Conservation (phyloP, 2,888 invertebrate species). For the Steromphala cineraria region DNA sequence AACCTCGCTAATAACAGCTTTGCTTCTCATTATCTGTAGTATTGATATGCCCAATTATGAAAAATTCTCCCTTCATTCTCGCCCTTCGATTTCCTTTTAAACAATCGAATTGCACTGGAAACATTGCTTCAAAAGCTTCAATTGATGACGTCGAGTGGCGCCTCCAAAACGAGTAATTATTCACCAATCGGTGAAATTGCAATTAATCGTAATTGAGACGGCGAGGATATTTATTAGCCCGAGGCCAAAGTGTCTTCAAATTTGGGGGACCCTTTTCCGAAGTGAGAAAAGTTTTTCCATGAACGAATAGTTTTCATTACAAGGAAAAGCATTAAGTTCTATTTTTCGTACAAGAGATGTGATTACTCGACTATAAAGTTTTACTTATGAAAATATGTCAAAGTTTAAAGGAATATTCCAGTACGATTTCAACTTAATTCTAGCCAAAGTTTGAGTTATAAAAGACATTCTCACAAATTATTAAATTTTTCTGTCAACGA, state of each 20-base stretch:
- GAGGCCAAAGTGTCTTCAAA: background rate
- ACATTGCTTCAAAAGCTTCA: background rate
- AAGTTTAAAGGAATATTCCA: too few species aligned
- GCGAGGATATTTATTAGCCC: background rate
- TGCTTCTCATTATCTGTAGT: background rate
- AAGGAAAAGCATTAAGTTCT: too few species aligned
- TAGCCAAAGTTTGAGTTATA: too few species aligned
- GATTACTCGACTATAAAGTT: too few species aligned
- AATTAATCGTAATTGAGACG: constrained; percentile 5
- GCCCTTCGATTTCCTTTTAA: constrained; percentile 2
- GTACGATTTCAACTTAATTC: too few species aligned
- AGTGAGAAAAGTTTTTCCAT: too few species aligned
- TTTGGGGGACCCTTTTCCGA: background rate
- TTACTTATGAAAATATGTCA: too few species aligned
- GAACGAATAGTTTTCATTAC: too few species aligned
- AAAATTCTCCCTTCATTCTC: constrained; percentile 20
- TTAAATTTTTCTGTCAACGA: too few species aligned
- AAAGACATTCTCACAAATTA: too few species aligned
- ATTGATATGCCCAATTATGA: constrained; percentile 32
- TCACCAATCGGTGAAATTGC: background rate
- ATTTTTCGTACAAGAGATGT: too few species aligned
- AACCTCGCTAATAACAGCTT: background rate
- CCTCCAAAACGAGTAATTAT: background rate
- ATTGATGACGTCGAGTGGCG: background rate
- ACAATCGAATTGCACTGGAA: constrained; percentile 14